Base-by-base conservation (phyloP, 64 coral and sea anemone genomes). In the Dendrophyllia cribrosa region DNA sequence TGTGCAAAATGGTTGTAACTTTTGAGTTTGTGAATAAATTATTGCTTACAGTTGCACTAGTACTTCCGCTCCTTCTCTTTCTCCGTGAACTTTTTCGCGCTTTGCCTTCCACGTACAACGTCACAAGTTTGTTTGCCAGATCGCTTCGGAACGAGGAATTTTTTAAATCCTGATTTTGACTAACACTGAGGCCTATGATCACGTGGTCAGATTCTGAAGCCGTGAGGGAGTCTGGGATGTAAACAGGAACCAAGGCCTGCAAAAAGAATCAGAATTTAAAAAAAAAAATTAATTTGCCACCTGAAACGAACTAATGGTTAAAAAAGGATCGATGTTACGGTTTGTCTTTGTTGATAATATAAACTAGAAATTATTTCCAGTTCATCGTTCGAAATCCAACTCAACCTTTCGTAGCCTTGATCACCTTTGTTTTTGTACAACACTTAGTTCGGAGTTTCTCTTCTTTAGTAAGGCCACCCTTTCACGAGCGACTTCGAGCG, bases 51-150 rank as follows among this genome's bases (percentile, higher is more conserved):
- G 75, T 93, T 21, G 88, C 90, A 67, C 75, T 93, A 4, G 96
- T 90, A 73, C 97, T 99, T 12, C 97, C 94, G 10, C 94, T 92
- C 45, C 97, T 80, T 59, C 59, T 96, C 88, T 84, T 98, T 84
- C 96, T 75, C 14, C 83, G 90, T 0, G 24, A 17, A 43, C 0
- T 55, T 24, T 16, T 25, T 21, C 88, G 68, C 45, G 75, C 83
- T 86, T 78, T 90, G 4, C 86, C 97, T 24, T 77, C 87, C 66
- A 77, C 80, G 66, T 99, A 99, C 13, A 96, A 45, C 9, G 43
- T 71, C 0, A 88, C 77, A 70, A 99, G 91, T 72, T 99, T 99
- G 51, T 93, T 85, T n/a, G 83, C 74, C 63, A 98, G 81, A 14
- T 90, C 72, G 16, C 63, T 77, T 12, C 74, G 66, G 25, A 93